Evolutionary conservation across 1,140 invertebrate species (phyloP).

Genomic region (Philotrypesis tridentata): DNA sequence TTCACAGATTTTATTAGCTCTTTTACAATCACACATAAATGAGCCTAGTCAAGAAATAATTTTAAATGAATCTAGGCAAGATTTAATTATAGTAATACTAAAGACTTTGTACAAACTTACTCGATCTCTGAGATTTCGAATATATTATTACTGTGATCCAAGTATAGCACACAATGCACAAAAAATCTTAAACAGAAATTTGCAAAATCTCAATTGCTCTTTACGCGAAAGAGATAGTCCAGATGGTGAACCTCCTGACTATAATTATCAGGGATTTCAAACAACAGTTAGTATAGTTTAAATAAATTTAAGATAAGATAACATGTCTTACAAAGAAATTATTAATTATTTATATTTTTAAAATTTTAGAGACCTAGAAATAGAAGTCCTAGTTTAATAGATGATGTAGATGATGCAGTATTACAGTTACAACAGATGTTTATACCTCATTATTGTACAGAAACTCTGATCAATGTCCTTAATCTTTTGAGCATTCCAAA

Average conservation of each 20-base stretch:
- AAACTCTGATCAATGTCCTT: constrained; percentile 68
- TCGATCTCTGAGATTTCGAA: constrained; percentile 68
- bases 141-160: constrained; percentile 74
- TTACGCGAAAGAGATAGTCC: constrained; percentile 61
- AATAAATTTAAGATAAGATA: constrained; percentile 9
- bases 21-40: constrained; percentile 57
- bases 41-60: constrained; percentile 8
- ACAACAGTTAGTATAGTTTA: constrained; percentile 39
- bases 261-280: constrained; percentile 63
- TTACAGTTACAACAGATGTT: constrained; percentile 72
- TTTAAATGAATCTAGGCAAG: constrained; percentile 43
- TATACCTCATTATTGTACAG: constrained; percentile 74
- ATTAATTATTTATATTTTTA: constrained; percentile 14
- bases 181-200: constrained; percentile 61
- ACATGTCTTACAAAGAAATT: not conserved
- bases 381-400: constrained; percentile 57
- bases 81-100: constrained; percentile 63
- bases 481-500: constrained; percentile 58
- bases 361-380: constrained; percentile 58
- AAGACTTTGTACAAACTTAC: constrained; percentile 71
- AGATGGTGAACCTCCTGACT: constrained; percentile 61
- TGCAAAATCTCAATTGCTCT: constrained; percentile 52
- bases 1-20: constrained; percentile 62
- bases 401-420: constrained; percentile 61
- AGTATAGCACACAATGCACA: constrained; percentile 71